Evolutionary conservation across 2,797 vertebrate genomes (phyloP), one percentile per base, ranked within the genome.

Genomic region (Nothura maculosa): DNA sequence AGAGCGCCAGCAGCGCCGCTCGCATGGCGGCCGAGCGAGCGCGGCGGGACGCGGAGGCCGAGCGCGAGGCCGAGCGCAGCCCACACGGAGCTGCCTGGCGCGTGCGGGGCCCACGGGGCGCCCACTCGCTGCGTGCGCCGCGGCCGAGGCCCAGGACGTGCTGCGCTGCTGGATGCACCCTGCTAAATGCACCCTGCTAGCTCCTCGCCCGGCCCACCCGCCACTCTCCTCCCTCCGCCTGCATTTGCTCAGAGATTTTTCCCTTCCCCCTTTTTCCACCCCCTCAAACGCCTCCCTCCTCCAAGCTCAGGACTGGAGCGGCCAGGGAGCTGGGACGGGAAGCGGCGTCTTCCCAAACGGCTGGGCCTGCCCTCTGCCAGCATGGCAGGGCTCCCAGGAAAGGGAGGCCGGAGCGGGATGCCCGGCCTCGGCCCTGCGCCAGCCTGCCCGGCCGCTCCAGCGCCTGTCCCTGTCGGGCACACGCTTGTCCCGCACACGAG

Each of bases 1-100:
- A 83, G 11, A 97, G 82, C 43, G 67, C 72, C 92, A 96, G 84
- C n/a, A 97, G 80, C 77, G 72, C 87, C 62, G 79, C 30, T 7
- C 50, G 45, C 15, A 8, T 8, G 10, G 30, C 12, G 2, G 15
- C 52, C 0, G 2, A 4, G 48, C 48, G 22, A 50, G 48, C 48
- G 48, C 25, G 50, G 40, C 9, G 3, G 28, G 15, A 4, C n/a
- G n/a, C n/a, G n/a, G 40, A 42, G 40, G 40, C 40, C 40, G 40
- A 42, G 40, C 40, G 40, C 14, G 40, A 10, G 10, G 61, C 32
- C 3, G 18, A n/a, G n/a, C n/a, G n/a, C n/a, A n/a, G 15, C 27
- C 52, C 2, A 17, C 21, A 45, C 45, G 5, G 21, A 20, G 58
- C 45, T n/a, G 9, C 21, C 32, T 10, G 20, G 28, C 34, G 18